Evolutionary conservation across 1,140 invertebrate species (phyloP).

Genomic region (Bactericera cockerelli): DNA sequence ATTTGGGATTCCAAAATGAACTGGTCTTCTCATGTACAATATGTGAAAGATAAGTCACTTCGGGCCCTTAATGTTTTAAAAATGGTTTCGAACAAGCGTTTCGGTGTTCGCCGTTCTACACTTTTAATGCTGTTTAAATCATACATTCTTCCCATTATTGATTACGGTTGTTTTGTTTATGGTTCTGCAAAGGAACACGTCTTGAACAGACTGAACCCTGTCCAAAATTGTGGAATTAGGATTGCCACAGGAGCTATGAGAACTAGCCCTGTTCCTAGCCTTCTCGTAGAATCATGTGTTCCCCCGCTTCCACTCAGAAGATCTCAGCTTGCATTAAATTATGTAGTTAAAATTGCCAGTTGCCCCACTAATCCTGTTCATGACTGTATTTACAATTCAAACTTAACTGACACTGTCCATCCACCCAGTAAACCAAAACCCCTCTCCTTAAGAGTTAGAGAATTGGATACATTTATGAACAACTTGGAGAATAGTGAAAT

Average conservation of each 20-base stretch:
- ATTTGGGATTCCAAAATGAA: constrained; percentile 3
- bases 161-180: constrained; percentile 5
- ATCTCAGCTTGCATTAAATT: constrained; percentile 16
- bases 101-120: not conserved
- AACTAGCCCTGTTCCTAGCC: not conserved
- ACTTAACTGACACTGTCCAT: not conserved
- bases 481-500: too few species aligned
- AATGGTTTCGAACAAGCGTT: not conserved
- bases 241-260: not conserved
- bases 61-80: constrained; percentile 5
- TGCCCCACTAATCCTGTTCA: constrained; percentile 1
- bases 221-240: not conserved
- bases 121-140: constrained; percentile 8
- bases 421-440: not conserved
- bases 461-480: not conserved
- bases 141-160: not conserved
- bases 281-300: not conserved
- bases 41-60: not conserved
- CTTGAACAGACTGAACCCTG: not conserved
- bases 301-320: not conserved
- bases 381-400: not conserved
- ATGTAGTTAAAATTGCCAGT: constrained; percentile 12
- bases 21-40: not conserved
- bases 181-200: not conserved
- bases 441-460: not conserved